phyloP scores from a whole-genome alignment of 2,113 vertebrate species.

The Poeciliopsis prolifica region DNA sequence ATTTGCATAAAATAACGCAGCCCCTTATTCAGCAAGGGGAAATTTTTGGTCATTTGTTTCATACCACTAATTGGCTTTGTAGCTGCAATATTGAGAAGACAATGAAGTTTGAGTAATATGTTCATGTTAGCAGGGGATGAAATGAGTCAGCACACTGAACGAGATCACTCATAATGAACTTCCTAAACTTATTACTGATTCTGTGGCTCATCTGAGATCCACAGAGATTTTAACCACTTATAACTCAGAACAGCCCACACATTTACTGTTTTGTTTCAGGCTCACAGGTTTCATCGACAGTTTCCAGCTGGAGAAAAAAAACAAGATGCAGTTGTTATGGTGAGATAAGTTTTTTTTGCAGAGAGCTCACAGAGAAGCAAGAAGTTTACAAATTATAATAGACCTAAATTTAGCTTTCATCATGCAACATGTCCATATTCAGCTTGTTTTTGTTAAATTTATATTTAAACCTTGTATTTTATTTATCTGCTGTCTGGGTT shows the following conservation, averaged over 20 bases:
- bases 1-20: not conserved
- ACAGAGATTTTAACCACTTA: not conserved
- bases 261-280: not conserved
- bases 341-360: not conserved
- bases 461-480: not conserved
- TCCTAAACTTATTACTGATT: not conserved
- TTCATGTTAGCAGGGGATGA: not conserved
- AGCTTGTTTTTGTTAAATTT: not conserved
- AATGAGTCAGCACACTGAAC: slow-evolving; percentile 12
- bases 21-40: not conserved
- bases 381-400: not conserved
- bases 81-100: slow-evolving; percentile 19
- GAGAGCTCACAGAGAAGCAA: not conserved
- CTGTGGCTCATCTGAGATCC: not conserved
- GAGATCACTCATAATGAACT: slow-evolving; percentile 2
- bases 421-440: too few relatives aligned
- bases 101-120: slow-evolving; percentile 15
- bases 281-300: not conserved
- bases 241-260: not conserved
- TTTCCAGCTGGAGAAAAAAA: slow-evolving; percentile 3
- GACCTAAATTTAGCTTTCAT: not conserved
- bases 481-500: slow-evolving; percentile 8
- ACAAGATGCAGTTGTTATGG: slow-evolving; percentile 5
- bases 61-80: slow-evolving; percentile 2
- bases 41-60: slow-evolving; percentile 17